phyloP scores from a whole-genome alignment of 2,888 invertebrate species.

The Ophion ellenae region DNA sequence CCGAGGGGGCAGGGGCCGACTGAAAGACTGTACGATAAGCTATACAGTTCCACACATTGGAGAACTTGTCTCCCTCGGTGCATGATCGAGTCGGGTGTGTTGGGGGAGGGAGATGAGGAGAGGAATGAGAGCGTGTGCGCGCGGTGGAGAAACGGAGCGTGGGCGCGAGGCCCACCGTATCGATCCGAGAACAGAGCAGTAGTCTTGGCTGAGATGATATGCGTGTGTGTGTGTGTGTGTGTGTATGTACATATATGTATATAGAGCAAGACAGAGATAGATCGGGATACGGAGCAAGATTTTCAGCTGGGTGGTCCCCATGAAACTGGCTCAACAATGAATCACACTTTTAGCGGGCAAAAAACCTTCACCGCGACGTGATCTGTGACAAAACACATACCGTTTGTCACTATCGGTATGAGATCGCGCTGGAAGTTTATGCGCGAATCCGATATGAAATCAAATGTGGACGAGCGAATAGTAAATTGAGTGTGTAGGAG shows the following conservation, averaged over 20 bases:
- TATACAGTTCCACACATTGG: slow-evolving; percentile 23
- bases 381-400: slow-evolving; percentile 68
- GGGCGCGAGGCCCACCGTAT: slow-evolving; percentile 78
- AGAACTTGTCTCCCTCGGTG: slow-evolving; percentile 66
- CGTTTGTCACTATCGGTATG: slow-evolving; percentile 33
- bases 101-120: slow-evolving; percentile 45
- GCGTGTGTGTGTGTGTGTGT: not conserved
- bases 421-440: not conserved
- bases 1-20: slow-evolving; percentile 33
- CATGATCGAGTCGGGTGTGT: slow-evolving; percentile 74
- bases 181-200: slow-evolving; percentile 79
- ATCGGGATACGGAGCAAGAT: slow-evolving; percentile 62
- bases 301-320: slow-evolving; percentile 79
- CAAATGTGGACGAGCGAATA: not conserved
- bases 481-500: not conserved
- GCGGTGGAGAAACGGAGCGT: slow-evolving; percentile 72
- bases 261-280: slow-evolving; percentile 22
- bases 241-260: not conserved
- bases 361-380: slow-evolving; percentile 64
- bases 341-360: slow-evolving; percentile 75
- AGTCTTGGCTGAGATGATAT: slow-evolving; percentile 56
- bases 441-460: not conserved
- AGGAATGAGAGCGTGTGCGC: slow-evolving; percentile 51
- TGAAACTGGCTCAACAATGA: slow-evolving; percentile 77
- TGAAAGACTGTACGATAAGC: slow-evolving; percentile 22